phyloP scores from a whole-genome alignment of 2,888 invertebrate species.

The Coleophora deauratella region DNA sequence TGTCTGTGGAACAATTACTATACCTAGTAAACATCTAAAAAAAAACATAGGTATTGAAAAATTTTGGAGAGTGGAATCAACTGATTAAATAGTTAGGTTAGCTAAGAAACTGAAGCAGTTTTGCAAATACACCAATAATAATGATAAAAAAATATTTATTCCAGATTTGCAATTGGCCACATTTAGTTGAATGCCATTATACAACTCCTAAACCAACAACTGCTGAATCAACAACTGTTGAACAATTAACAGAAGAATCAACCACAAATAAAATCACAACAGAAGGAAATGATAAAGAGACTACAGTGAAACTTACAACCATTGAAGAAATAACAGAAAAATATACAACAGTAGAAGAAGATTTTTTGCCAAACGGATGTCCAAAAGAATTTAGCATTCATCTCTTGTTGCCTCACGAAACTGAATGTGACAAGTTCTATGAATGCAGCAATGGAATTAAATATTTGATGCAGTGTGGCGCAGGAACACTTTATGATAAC shows the following conservation, averaged over 20 bases:
- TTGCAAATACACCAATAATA: no score
- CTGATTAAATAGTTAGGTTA: no score
- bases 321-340: background rate
- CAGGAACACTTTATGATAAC: conserved; percentile 33
- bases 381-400: conserved; percentile 25
- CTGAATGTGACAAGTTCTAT: conserved; percentile 37
- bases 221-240: background rate
- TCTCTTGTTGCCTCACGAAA: conserved; percentile 33
- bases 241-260: no score
- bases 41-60: no score
- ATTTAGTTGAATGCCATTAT: conserved; percentile 7
- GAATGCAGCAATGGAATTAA: conserved; percentile 34
- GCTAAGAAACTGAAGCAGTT: no score
- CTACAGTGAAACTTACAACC: no score
- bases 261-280: background rate
- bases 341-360: background rate
- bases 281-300: background rate
- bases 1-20: no score
- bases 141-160: background rate
- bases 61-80: no score
- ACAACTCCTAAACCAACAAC: conserved; percentile 2
- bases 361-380: conserved; percentile 30
- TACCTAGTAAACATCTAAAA: no score
- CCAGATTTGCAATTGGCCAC: conserved; percentile 22
- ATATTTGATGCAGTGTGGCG: conserved; percentile 25